These are phyloP conservation scores for Plusia festucae DNA, from an alignment of 2,888 invertebrate species.

Conservation along the genomic window DNA sequence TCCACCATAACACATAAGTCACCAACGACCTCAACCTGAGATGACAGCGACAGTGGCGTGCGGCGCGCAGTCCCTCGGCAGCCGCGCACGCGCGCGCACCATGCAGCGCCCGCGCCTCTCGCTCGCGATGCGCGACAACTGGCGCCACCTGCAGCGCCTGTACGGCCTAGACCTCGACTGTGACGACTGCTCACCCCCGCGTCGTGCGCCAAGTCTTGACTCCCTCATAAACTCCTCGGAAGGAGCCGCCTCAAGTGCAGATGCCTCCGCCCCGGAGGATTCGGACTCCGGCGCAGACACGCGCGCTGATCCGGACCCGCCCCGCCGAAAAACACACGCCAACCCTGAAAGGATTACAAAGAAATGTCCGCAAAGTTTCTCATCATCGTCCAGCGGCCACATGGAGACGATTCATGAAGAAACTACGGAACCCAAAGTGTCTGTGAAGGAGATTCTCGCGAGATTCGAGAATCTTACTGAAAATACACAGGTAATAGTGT, in stretches of 20 bases:
- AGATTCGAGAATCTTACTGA: slow-evolving; percentile 93
- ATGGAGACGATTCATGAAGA: slow-evolving; percentile 96
- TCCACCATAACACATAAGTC: slow-evolving; percentile 64
- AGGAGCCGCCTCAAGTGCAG: slow-evolving; percentile 90
- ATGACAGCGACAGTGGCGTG: slow-evolving; percentile 62
- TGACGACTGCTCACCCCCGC: slow-evolving; percentile 75
- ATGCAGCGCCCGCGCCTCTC: slow-evolving; percentile 88
- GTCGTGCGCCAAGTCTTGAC: slow-evolving; percentile 90
- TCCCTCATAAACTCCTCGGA: slow-evolving; percentile 92
- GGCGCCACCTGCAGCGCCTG: slow-evolving; percentile 85
- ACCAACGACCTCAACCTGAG: slow-evolving; percentile 59
- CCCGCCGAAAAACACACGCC: slow-evolving; percentile 67
- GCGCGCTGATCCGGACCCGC: slow-evolving; percentile 81
- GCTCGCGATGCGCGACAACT: slow-evolving; percentile 89
- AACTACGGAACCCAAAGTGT: slow-evolving; percentile 93
- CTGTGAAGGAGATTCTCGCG: slow-evolving; percentile 94
- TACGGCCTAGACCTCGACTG: slow-evolving; percentile 84
- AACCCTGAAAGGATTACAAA: slow-evolving; percentile 69
- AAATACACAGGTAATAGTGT: slow-evolving; percentile 73
- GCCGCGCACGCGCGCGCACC: slow-evolving; percentile 86
- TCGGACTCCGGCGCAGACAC: slow-evolving; percentile 92
- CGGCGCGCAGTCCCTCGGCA: slow-evolving; percentile 74
- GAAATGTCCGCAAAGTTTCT: slow-evolving; percentile 85
- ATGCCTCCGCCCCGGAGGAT: slow-evolving; percentile 90
- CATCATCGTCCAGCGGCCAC: slow-evolving; percentile 90